Evolutionary conservation across 2,797 vertebrate species (phyloP).

Genomic region (Oryzias sinensis): DNA sequence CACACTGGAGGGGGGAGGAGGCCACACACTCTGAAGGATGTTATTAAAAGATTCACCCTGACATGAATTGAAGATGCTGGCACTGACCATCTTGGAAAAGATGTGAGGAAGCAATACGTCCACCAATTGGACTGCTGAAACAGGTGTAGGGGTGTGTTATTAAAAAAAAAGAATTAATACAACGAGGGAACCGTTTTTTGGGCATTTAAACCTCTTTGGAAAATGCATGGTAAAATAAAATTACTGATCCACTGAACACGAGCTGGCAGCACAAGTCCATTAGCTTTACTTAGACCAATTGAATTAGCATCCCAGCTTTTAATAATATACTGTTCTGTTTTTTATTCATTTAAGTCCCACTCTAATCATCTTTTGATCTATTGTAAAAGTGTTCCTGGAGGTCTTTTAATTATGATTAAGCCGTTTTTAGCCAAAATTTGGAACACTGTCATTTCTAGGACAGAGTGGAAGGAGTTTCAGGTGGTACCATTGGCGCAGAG

Average conservation of each 20-base stretch:
- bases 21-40: conserved; percentile 32
- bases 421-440: too few species aligned
- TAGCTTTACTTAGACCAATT: conserved; percentile 25
- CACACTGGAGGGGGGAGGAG: conserved; percentile 48
- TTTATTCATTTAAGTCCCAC: too few species aligned
- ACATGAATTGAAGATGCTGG: conserved; percentile 65
- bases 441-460: too few species aligned
- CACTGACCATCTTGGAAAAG: conserved; percentile 69
- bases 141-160: conserved; percentile 28
- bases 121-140: conserved; percentile 50
- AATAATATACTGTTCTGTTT: too few species aligned
- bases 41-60: conserved; percentile 45
- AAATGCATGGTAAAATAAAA: conserved; percentile 17
- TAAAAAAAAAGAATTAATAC: conserved; percentile 51
- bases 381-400: too few species aligned
- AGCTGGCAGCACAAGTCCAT: conserved; percentile 16
- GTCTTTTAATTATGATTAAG: too few species aligned
- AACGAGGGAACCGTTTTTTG: neutral
- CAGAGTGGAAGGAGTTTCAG: too few species aligned
- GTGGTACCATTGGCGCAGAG: too few species aligned
- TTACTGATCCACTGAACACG: conserved; percentile 21
- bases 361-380: too few species aligned
- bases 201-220: conserved; percentile 4
- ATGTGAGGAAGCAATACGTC: conserved; percentile 50
- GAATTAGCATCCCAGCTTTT: conserved; percentile 1